Conservation (phyloP, 2,113 vertebrate species). For the Urocitellus parryii region DNA sequence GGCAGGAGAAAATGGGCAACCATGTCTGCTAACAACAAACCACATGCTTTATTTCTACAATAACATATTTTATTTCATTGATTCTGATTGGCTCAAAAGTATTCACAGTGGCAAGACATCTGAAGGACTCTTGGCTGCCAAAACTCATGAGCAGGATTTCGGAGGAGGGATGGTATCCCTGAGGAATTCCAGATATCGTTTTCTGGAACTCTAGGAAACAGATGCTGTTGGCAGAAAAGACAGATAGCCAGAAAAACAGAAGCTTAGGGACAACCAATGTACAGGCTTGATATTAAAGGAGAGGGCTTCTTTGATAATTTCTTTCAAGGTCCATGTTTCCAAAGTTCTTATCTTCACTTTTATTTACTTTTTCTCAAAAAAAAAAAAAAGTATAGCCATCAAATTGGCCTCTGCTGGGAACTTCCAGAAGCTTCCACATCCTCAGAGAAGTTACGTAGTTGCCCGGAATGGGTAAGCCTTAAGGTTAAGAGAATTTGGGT, state of each 20-base stretch:
- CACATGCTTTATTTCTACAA: background rate
- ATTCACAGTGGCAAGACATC: background rate
- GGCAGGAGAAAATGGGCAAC: background rate
- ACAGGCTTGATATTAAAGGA: background rate
- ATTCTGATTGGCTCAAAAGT: background rate
- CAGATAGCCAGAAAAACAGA: background rate
- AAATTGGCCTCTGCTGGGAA: background rate
- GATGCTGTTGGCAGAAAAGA: background rate
- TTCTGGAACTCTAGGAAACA: background rate
- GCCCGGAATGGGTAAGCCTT: background rate
- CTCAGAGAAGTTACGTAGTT: background rate
- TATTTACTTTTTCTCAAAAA: background rate
- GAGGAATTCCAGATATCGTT: background rate
- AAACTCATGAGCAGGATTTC: background rate
- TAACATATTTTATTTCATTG: background rate
- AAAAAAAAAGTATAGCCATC: background rate
- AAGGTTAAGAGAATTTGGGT: background rate
- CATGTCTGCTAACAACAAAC: background rate
- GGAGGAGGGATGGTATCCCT: background rate
- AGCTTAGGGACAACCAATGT: background rate
- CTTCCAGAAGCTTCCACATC: background rate
- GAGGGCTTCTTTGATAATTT: background rate
- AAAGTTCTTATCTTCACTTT: slow-evolving; percentile 16
- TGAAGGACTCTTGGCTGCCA: background rate
- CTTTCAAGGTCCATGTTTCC: background rate